Evolutionary conservation across 2,888 invertebrate species (phyloP), one percentile per base, ranked within the genome.

Genomic region (Drosophila phalerata): DNA sequence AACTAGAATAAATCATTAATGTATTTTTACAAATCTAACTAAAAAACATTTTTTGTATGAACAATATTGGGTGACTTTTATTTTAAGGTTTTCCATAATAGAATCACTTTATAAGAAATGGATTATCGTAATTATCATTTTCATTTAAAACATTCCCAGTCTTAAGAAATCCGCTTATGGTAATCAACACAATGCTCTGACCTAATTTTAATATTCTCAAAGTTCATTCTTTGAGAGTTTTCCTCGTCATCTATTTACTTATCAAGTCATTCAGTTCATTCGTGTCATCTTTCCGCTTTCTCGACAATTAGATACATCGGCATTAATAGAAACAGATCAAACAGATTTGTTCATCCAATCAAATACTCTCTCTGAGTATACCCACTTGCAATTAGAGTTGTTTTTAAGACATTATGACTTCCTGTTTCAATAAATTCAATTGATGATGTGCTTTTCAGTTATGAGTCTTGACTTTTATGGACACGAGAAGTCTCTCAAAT

Each of bases 251-350:
- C 34, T 47, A 37, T 25, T 37, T 47, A 47, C 57, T 28, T 37
- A 47, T 17, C 57, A 25, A 47, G 58, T 58, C 60, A 57, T 62
- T 37, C 8, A 47, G 19, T 62, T 60, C 60, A 48, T 32, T 43
- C 53, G 9, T 43, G 48, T 75, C 76, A 69, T 75, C 79, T 79
- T 67, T 64, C 64, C 77, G 71, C 77, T 47, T 45, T 56, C 57
- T 60, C 60, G 15, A 51, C 60, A 60, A 49, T 51, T 40, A 60
- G 51, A 53, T 53, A 17, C 52, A 37, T 45, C 37, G n/a, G 45
- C 34, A 53, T 34, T 43, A 28, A 47, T 13, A 25, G n/a, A 22
- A 67, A 13, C 38, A 61, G 71, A 64, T 71, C 55, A 60, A 73
- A 72, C 19, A 49, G 51, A 38, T 34, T 49, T 51, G 25, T 61